A percentile compares a stretch with the other conserved stretches of the same genome.
phyloP scores from a whole-genome alignment of 2,888 invertebrate species.

The Calliphora vomitoria region DNA sequence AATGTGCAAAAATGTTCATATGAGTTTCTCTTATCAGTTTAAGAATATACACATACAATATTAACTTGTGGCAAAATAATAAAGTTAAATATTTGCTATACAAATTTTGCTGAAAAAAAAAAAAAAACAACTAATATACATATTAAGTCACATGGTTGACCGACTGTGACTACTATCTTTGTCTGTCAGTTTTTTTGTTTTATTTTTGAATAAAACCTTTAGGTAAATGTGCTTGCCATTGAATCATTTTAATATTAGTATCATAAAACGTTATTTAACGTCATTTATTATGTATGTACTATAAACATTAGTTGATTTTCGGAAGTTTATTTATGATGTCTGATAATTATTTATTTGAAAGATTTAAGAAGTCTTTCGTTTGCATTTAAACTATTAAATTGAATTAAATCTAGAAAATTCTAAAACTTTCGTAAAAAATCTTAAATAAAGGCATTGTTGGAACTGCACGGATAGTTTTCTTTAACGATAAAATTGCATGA shows the following conservation, averaged over 20 bases:
- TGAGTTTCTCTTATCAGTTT: conserved; percentile 32
- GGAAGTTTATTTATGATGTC: neutral
- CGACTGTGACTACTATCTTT: neutral
- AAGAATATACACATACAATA: neutral
- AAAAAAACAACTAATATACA: neutral
- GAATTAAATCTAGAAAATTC: too few species aligned
- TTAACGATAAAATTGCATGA: too few species aligned
- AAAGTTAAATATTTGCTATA: conserved; percentile 36
- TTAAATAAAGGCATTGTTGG: too few species aligned
- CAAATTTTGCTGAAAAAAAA: neutral
- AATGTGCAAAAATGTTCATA: neutral
- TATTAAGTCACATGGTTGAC: conserved; percentile 43
- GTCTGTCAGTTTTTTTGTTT: neutral
- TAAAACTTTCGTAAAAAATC: too few species aligned
- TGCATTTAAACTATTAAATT: too few species aligned
- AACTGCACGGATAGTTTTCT: too few species aligned
- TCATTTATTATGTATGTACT: too few species aligned
- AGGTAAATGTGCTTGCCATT: neutral
- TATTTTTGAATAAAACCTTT: neutral
- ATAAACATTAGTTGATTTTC: too few species aligned
- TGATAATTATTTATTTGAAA: neutral
- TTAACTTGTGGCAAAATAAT: neutral
- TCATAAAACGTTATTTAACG: too few species aligned
- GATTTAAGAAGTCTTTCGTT: too few species aligned
- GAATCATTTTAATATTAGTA: neutral